Evolutionary conservation across 2,113 vertebrate genomes (phyloP).

Genomic region (Nycticryphes semicollaris): DNA sequence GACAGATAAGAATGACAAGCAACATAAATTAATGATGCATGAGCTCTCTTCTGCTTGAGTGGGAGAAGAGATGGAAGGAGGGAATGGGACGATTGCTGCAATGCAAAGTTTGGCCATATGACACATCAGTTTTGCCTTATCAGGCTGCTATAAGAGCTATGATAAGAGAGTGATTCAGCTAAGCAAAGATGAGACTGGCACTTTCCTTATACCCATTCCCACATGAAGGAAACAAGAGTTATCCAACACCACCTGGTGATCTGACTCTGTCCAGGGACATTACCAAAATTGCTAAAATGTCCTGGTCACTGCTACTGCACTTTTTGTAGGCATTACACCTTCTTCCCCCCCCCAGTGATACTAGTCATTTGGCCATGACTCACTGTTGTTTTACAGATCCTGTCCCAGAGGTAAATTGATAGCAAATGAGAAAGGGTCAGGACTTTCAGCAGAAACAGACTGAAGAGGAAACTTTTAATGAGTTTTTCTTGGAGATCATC

Average conservation of each 20-base stretch:
- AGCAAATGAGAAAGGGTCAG: slow-evolving; percentile 20
- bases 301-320: neutral
- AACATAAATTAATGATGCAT: neutral
- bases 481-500: neutral
- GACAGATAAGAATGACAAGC: neutral
- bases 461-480: neutral
- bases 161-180: neutral
- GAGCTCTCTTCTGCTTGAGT: neutral
- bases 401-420: neutral
- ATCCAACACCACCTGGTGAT: neutral
- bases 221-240: neutral
- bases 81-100: neutral
- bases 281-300: neutral
- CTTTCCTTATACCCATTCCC: neutral
- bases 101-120: slow-evolving; percentile 7
- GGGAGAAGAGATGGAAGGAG: neutral
- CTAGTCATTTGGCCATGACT: neutral
- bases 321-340: neutral
- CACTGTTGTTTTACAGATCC: neutral
- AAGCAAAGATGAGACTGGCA: neutral
- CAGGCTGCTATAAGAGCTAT: neutral
- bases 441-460: neutral
- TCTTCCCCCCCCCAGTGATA: neutral
- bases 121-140: neutral
- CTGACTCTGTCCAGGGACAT: neutral